phyloP scores from a whole-genome alignment of 2,888 invertebrate species.

The Heliconius hortense region DNA sequence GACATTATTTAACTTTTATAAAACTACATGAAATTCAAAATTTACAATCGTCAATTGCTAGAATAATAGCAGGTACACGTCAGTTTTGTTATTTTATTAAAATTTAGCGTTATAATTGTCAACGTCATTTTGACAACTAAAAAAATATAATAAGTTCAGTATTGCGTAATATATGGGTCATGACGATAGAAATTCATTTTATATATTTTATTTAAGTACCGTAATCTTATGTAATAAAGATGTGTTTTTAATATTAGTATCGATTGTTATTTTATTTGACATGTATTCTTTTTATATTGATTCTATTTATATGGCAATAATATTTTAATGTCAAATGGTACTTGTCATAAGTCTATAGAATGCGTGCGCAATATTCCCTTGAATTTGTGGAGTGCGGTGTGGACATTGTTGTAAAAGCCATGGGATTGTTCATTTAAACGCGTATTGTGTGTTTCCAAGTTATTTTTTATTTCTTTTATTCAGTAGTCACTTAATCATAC shows the following conservation, averaged over 20 bases:
- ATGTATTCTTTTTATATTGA: neutral
- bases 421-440: constrained; percentile 46
- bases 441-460: constrained; percentile 44
- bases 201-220: neutral
- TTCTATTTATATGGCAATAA: constrained; percentile 38
- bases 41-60: constrained; percentile 30
- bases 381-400: constrained; percentile 49
- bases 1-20: constrained; percentile 51
- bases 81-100: constrained; percentile 59
- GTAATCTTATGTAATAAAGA: neutral
- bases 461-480: constrained; percentile 43
- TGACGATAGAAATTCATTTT: neutral
- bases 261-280: neutral
- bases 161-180: neutral
- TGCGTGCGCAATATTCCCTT: constrained; percentile 57
- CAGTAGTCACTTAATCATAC: constrained; percentile 48
- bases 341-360: constrained; percentile 43
- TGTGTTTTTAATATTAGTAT: neutral
- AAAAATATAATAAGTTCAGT: neutral
- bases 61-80: constrained; percentile 61
- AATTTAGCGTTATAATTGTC: constrained; percentile 18
- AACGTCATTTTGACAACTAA: constrained; percentile 42
- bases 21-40: constrained; percentile 38
- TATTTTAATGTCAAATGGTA: constrained; percentile 41
- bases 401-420: constrained; percentile 47